Base-by-base conservation (phyloP, 2,113 vertebrate species). In the Upupa epops region DNA sequence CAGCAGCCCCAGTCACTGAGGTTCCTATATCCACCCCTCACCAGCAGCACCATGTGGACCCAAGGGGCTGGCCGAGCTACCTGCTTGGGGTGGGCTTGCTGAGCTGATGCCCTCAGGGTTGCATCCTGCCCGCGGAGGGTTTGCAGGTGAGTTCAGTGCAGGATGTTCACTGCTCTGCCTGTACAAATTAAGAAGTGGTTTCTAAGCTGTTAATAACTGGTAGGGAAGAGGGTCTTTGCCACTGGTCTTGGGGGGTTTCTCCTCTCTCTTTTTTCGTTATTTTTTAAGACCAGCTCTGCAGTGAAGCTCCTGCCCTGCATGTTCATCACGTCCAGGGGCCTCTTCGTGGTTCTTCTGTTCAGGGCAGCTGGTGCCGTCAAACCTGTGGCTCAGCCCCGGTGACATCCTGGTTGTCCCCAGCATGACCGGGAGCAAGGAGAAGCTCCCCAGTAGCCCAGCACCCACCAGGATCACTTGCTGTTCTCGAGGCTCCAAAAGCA, bases 391-490 rank as follows among this genome's bases (percentile, higher is more conserved):
- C 1, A 1, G 46, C 31, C n/a, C 49, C 11, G 4, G 40, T 6
- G 2, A 13, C 54, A 76, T 20, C 36, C 45, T 16, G 2, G 21
- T 22, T 55, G 40, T 32, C 40, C 51, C 66, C 7, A 4, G 58
- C 20, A 13, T 0, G 8, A 18, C 3, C 3, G 55, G 2, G 5
- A 71, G 65, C 6, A 2, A 32, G 65, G 42, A n/a, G 12, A 15
- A 13, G 71, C 42, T 56, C 45, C 72, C 64, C 14, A 0, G 40
- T 2, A 2, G 29, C 63, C 45, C 36, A 1, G 56, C 51, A 54
- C 45, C 36, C 37, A 37, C 5, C 5, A 34, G 66, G 66, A 76
- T n/a, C 7, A 0, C 22, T 73, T 3, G 1, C 11, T 36, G 36
- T 54, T 49, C 1, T 5, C 3, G 2, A 75, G 36, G 42, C 77